Evolutionary conservation across 2,113 vertebrate species (phyloP).

Genomic region (Chunga burmeisteri): DNA sequence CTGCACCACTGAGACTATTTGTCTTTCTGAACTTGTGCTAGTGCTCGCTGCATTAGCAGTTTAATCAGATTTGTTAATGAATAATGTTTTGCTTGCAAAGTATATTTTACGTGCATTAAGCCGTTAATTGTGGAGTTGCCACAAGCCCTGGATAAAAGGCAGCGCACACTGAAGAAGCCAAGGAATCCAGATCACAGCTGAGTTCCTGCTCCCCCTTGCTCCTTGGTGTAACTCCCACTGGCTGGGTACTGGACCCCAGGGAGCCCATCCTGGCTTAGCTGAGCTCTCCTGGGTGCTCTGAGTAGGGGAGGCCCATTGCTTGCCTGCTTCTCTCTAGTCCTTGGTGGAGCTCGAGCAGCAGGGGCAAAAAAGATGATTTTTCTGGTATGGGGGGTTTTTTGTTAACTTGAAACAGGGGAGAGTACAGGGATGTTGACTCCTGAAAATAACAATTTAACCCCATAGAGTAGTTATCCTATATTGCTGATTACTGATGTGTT

Average conservation of each 20-base stretch:
- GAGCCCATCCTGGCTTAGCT: fast-evolving
- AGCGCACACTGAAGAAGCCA: fast-evolving
- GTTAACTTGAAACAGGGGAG: not conserved
- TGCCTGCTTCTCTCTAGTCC: not conserved
- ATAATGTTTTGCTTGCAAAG: slow-evolving; percentile 53
- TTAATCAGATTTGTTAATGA: slow-evolving; percentile 64
- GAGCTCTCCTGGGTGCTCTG: not conserved
- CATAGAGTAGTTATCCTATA: not conserved
- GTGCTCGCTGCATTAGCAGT: slow-evolving; percentile 35
- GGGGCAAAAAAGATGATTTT: not conserved
- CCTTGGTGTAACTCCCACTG: not conserved
- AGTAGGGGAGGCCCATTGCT: not conserved
- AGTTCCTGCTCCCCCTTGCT: not conserved
- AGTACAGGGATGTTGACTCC: not conserved
- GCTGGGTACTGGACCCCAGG: not conserved
- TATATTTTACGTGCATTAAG: slow-evolving; percentile 35
- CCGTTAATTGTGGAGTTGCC: slow-evolving; percentile 18
- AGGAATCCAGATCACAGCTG: not conserved
- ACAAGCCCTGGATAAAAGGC: slow-evolving; percentile 15
- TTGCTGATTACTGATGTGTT: not conserved
- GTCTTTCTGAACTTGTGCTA: slow-evolving; percentile 52
- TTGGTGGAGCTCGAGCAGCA: not conserved
- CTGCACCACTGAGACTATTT: slow-evolving; percentile 45
- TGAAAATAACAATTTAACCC: not conserved
- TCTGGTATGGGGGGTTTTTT: not conserved